Evolutionary conservation across 2,888 invertebrate species (phyloP), one percentile per base, ranked within the genome.

Genomic region (Cosmia trapezina): DNA sequence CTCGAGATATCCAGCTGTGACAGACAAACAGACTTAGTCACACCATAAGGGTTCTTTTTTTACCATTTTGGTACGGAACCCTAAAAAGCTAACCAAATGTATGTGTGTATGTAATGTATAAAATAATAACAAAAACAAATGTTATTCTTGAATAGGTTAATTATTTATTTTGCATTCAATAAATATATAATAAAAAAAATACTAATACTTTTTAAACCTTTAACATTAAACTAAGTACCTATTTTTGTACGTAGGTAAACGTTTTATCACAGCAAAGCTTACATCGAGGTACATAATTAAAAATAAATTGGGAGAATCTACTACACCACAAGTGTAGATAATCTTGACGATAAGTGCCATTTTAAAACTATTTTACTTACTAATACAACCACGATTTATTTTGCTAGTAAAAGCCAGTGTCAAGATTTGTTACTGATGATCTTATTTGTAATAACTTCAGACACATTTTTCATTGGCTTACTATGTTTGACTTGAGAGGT

Each of bases 401-500:
- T 37, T 17, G 57, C 77, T 75, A 70, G 4, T 45, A 22, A 17
- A 73, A 45, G 37, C 47, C 63, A 72, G 64, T 28, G 83, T 86
- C 85, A 85, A 72, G 78, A 78, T 70, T 54, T 75, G 60, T 28
- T 62, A 43, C 17, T 51, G 11, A 41, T 76, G 22, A 59, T 78
- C 45, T 62, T 65, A 43, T 64, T 86, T 53, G 41, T 71, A 28
- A 76, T 61, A 57, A 83, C 85, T 73, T 84, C 83, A 45, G 89
- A 22, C 11, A 80, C 63, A 71, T 70, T 76, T 86, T 91, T 93
- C 41, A 86, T 67, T 45, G 87, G 73, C 78, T 90, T 91, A 73
- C 85, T 96, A 90, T 98, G 97, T 92, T 98, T 98, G 1, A 99
- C 98, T 92, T 98, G 97, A 8, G 98, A 98, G 19, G 98, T 98